Base-by-base conservation (phyloP, 2,888 invertebrate species). In the Idaea aversata region DNA sequence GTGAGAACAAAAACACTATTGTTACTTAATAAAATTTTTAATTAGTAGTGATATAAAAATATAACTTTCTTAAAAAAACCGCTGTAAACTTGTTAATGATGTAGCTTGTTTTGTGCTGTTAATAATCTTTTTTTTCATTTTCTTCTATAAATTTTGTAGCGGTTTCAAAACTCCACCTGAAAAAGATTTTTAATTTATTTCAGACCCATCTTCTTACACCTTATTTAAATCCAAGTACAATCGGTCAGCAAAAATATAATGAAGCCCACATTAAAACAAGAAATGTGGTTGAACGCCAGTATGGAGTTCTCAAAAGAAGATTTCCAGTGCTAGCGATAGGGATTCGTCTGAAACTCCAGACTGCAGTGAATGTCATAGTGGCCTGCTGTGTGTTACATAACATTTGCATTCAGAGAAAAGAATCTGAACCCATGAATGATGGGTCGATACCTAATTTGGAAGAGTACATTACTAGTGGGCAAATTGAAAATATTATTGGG, bases 311-410 rank as follows among this genome's bases (percentile, higher is more conserved):
- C 1, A 65, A 65, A 35, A 59, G 61, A 60, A 5, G 65, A 63
- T 80, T 81, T 71, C 81, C 81, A 57, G 68, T 75, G 15, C 66
- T 82, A 59, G 72, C 77, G 15, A 35, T 77, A 34, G 81, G 79
- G 34, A 70, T 82, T 38, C 35, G 77, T 13, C 58, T 77, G 5
- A 70, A 75, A 66, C 57, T 77, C 34, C 7, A 65, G 16, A 72
- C 63, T 61, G 65, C 70, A 15, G 38, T 63, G 4, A 68, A 68
- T 62, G 67, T 72, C 36, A 68, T 73, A 35, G 5, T 72, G n/a
- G 70, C 73, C 5, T 72, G 72, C 36, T 67, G 65, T 62, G 63
- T 72, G 36, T 69, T 75, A 38, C 74, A 72, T 60, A 72, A 75
- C 62, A 64, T 73, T 10, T 71, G 69, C 36, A 36, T 36, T 36